Evolutionary conservation across 2,797 vertebrate species (phyloP), one percentile per base, ranked within the genome.

Genomic region (Leptoclinus maculatus): DNA sequence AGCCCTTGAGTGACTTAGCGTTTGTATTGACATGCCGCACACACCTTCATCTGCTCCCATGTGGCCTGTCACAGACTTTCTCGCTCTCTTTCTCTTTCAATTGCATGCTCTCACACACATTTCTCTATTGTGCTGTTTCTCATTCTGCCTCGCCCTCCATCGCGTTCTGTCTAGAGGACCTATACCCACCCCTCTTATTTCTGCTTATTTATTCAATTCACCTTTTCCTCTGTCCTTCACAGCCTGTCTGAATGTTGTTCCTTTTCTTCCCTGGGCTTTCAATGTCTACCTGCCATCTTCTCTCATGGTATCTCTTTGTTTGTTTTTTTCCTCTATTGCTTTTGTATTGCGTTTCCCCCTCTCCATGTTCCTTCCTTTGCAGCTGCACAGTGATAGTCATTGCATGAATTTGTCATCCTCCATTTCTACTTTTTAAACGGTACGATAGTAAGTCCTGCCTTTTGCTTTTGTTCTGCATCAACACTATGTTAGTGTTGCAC

Each of bases 11-110:
- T 86, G 81, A 87, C 84, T 92, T 88, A 80, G 72, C 56, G 68
- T 87, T 83, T 84, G 77, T 85, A 86, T 89, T 92, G 88, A 88
- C 88, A 91, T 91, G 83, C 91, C 79, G 79, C 87, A 80, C 83
- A 88, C 81, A 88, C 83, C 86, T 78, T 75, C 29, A 58, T 76
- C 68, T 53, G 54, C 78, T 90, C 87, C 83, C 75, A 39, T 68
- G 86, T 75, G 86, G 68, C 70, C 82, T 39, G 60, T 83, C 83
- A 27, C 74, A 60, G 29, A 68, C 76, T 76, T 76, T 75, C 43
- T 65, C 12, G 21, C 57, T 59, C 70, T 65, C 54, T 38, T 62
- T 59, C 43, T 65, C 45, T 64, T 56, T 59, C 77, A 53, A 53
- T 66, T 43, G 29, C 58, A 36, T 57, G 36, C 34, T 39, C 66